phyloP scores from a whole-genome alignment of 2,797 vertebrate species.

The Paedocypris micromegethes region DNA sequence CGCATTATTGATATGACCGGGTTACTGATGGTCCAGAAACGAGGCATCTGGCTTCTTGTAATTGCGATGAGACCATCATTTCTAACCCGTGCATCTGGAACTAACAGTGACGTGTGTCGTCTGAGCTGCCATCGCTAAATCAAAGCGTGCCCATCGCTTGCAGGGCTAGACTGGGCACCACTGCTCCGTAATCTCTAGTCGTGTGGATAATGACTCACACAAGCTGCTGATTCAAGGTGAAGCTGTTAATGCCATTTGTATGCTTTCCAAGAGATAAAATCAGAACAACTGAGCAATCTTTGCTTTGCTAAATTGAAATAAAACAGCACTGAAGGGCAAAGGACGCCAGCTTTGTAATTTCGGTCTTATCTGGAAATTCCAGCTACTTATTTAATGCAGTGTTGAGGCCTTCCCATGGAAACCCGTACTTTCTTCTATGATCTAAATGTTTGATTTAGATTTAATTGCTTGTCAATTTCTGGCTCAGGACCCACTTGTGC shows the following conservation, averaged over 20 bases:
- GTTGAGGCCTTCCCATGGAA: conserved; percentile 36
- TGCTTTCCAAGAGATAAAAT: conserved; percentile 54
- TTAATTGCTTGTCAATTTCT: conserved; percentile 42
- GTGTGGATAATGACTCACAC: conserved; percentile 55
- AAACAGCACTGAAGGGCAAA: conserved; percentile 49
- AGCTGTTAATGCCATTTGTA: conserved; percentile 52
- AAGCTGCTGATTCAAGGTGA: conserved; percentile 61
- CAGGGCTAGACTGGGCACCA: conserved; percentile 39
- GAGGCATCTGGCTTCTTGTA: no score
- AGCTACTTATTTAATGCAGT: conserved; percentile 56
- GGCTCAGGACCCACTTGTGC: background rate
- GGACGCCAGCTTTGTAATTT: conserved; percentile 45
- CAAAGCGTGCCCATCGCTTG: conserved; percentile 48
- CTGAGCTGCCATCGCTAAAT: conserved; percentile 48
- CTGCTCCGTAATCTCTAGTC: conserved; percentile 45
- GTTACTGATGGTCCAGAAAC: no score
- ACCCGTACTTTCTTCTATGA: conserved; percentile 32
- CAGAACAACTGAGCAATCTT: conserved; percentile 49
- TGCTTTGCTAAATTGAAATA: conserved; percentile 53
- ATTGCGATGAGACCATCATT: conserved; percentile 25
- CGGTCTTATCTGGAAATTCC: conserved; percentile 56
- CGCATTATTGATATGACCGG: no score
- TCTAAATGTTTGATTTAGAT: conserved; percentile 46
- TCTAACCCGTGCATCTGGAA: conserved; percentile 34
- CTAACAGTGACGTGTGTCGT: conserved; percentile 47